Evolutionary conservation across 2,797 vertebrate species (phyloP), one percentile per base, ranked within the genome.

Genomic region (Hephaestus fuliginosus): DNA sequence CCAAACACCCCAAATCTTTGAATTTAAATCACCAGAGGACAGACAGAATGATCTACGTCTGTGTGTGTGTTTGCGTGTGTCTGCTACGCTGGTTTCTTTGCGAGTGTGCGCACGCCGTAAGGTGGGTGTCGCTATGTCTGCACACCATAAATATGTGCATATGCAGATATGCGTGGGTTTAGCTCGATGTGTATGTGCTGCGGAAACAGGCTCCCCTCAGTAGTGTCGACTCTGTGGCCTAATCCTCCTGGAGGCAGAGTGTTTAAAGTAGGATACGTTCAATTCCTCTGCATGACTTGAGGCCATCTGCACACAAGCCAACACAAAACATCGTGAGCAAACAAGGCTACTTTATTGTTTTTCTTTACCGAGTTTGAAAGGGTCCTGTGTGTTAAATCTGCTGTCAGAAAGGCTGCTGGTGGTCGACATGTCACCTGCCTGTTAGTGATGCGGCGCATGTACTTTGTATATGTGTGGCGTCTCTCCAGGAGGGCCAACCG

Each of bases 241-340:
- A 74, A 87, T 90, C 85, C 82, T 88, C 44, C 86, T 85, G 79
- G 68, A 89, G 82, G 78, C 84, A 63, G 70, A 78, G 81, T 84
- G 85, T 78, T 89, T 85, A 78, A 61, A 77, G 80, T 83, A 62
- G 78, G 78, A 86, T 86, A 78, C 81, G 76, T 74, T 76, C 55
- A 71, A 79, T 86, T 90, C 70, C 81, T 77, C 74, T 83, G 80
- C 78, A 64, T 89, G 75, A 87, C 78, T 87, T 80, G 62, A 78
- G 78, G 88, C 89, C 86, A 88, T 90, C 82, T 89, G 86, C 74
- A 84, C 66, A 80, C 28, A 75, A 65, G 58, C 64, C 53, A 41
- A 55, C 78, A 64, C 52, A 68, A 15, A 62, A 77, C 12, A 17
- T 78, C 86, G 66, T 57, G 11, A 70, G 65, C 55, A 67, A 84